Conservation (phyloP, 2,113 vertebrate genomes). For the Zosterops borbonicus region DNA sequence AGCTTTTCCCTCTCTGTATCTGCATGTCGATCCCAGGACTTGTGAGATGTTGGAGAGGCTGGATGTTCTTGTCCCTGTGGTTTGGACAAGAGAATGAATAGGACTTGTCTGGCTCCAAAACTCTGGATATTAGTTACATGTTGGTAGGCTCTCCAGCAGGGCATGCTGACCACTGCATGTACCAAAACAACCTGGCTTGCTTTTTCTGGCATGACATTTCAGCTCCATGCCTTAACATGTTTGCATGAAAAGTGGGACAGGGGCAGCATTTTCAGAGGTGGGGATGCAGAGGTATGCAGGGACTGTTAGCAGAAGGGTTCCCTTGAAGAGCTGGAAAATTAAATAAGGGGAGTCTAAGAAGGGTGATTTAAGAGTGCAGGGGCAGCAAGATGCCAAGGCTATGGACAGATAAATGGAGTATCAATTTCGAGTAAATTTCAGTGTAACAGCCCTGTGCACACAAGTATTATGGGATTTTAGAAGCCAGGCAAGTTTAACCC, state of each 20-base stretch:
- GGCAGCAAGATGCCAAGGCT: neutral
- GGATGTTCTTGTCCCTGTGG: neutral
- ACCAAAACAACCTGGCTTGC: constrained; percentile 20
- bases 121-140: neutral
- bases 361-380: constrained; percentile 4
- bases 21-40: accelerated
- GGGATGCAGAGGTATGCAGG: neutral
- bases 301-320: neutral
- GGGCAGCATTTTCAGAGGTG: neutral
- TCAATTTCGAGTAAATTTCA: constrained; percentile 33
- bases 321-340: neutral
- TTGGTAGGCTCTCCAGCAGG: neutral
- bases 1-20: neutral
- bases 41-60: neutral
- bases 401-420: constrained; percentile 12
- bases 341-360: neutral
- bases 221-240: neutral
- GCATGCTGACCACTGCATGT: neutral
- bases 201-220: constrained; percentile 31
- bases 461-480: neutral
- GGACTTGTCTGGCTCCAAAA: neutral
- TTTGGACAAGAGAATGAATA: neutral
- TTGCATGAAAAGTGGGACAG: neutral
- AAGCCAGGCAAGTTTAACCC: neutral
- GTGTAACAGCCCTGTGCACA: neutral